Conservation (phyloP, 2,113 vertebrate species). For the Pachycephala philippinensis region DNA sequence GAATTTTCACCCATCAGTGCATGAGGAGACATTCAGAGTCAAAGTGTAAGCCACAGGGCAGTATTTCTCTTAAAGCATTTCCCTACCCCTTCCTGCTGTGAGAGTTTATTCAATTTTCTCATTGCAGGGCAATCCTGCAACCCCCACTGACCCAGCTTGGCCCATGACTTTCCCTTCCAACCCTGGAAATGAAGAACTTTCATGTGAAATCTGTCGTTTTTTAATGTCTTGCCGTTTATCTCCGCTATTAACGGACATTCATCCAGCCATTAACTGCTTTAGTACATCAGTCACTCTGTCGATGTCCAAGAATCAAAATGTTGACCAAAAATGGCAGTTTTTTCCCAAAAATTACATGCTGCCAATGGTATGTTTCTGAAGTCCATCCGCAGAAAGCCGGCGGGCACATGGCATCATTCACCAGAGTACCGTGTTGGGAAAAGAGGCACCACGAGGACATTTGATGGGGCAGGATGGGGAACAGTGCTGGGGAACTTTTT, state of each 20-base stretch:
- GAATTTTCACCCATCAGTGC: not conserved
- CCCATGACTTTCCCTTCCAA: not conserved
- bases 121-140: not conserved
- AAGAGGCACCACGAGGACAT: not conserved
- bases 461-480: not conserved
- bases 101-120: not conserved
- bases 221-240: not conserved
- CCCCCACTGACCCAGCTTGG: not conserved
- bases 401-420: not conserved
- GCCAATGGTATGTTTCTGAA: not conserved
- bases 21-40: not conserved
- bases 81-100: not conserved
- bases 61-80: not conserved
- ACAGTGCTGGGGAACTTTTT: rapidly evolving
- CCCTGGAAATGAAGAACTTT: not conserved
- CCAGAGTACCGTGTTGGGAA: not conserved
- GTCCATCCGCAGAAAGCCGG: rapidly evolving
- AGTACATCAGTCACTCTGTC: not conserved
- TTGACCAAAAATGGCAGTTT: not conserved
- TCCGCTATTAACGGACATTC: not conserved
- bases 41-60: not conserved
- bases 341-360: not conserved
- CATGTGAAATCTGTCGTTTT: not conserved
- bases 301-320: conserved; percentile 27
- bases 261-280: conserved; percentile 13